Evolutionary conservation across 2,797 vertebrate genomes (phyloP).

Genomic region (Chiloscyllium punctatum): DNA sequence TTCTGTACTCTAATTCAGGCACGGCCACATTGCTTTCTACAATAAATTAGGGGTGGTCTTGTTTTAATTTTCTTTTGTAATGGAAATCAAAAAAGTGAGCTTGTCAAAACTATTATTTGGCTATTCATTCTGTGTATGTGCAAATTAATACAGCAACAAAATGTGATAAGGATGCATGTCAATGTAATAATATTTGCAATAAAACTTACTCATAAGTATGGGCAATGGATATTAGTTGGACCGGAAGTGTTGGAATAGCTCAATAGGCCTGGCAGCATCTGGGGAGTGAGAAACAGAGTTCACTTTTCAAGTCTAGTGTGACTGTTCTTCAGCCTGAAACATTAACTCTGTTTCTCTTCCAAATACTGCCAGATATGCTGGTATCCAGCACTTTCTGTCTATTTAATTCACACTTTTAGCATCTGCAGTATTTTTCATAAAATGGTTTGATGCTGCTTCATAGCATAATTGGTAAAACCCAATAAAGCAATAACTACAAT

Average conservation of each 20-base stretch:
- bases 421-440: background rate
- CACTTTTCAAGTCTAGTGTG: no score
- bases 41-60: background rate
- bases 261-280: no score
- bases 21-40: background rate
- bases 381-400: no score
- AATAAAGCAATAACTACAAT: background rate
- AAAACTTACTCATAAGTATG: background rate
- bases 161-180: background rate
- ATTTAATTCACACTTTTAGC: no score
- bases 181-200: background rate
- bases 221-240: no score
- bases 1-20: background rate
- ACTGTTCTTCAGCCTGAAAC: no score
- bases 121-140: background rate
- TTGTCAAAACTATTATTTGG: background rate
- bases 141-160: background rate
- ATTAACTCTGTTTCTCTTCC: no score
- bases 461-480: background rate
- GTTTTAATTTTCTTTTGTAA: background rate
- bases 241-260: no score
- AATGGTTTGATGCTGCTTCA: background rate
- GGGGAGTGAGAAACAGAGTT: no score
- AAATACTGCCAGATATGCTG: no score
- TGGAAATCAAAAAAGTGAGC: background rate